Evolutionary conservation across 2,797 vertebrate species (phyloP), one percentile per base, ranked within the genome.

Genomic region (Neosilurus hyrtlii): DNA sequence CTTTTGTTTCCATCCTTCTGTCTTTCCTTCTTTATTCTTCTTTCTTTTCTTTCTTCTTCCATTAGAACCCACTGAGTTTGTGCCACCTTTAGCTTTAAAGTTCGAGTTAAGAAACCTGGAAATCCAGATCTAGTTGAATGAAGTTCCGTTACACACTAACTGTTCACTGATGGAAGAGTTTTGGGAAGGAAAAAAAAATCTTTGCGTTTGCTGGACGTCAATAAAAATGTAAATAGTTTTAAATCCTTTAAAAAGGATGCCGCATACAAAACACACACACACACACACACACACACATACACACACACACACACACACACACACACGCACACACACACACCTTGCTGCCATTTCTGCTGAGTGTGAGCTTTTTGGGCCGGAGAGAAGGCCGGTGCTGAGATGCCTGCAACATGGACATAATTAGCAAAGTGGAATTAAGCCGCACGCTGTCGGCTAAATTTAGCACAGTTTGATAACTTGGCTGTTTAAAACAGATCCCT

Each of bases 371-470:
- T 86, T 59, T 11, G 0, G 49, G 66, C 51, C 80, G 62, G 86
- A 86, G 90, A 86, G 88, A 86, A 86, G 90, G 86, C 80, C 87
- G 90, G 90, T 78, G 89, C 91, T 92, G 92, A 93, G 91, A 92
- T 88, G 88, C 92, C 91, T 90, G 88, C 88, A 89, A 91, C 87
- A 79, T 86, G 85, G 90, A 92, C 91, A 92, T 93, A 93, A 94
- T 93, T 93, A 93, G 90, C 89, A 92, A 92, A 92, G 89, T 92
- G 90, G 90, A 91, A 90, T 87, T 89, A 87, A 89, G 90, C 91
- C 89, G 92, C 91, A 91, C 79, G 91, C 84, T 86, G 87, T 81
- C 84, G 77, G 87, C 90, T 92, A 91, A 92, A 93, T 91, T 88
- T 89, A 89, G 86, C 80, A 87, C 68, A 79, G 88, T 87, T 92